Conservation (phyloP, 2,797 vertebrate species). For the Pangasius sanitwongsei region DNA sequence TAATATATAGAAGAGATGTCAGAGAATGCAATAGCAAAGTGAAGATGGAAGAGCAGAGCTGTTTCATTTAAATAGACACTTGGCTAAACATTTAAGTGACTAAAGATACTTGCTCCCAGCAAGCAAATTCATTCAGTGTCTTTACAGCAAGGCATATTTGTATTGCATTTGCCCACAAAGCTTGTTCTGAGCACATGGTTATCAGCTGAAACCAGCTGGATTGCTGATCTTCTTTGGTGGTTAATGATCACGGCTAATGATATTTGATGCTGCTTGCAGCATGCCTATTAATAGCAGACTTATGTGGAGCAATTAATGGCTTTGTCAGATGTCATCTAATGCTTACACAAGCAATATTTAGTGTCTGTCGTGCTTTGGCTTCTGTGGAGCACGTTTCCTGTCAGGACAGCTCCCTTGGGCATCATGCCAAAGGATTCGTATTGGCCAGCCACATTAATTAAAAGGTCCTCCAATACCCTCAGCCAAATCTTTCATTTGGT, state of each 20-base stretch:
- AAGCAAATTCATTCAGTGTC: slow-evolving; percentile 43
- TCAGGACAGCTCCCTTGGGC: slow-evolving; percentile 87
- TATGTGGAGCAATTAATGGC: slow-evolving; percentile 58
- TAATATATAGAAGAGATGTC: slow-evolving; percentile 53
- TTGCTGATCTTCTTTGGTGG: slow-evolving; percentile 50
- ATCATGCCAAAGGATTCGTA: slow-evolving; percentile 85
- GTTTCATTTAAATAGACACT: slow-evolving; percentile 59
- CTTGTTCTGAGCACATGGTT: slow-evolving; percentile 30
- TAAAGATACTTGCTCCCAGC: slow-evolving; percentile 45
- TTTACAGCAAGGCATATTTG: slow-evolving; percentile 52
- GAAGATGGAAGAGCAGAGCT: slow-evolving; percentile 37
- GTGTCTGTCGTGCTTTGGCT: slow-evolving; percentile 49
- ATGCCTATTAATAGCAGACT: slow-evolving; percentile 57
- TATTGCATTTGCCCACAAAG: slow-evolving; percentile 40
- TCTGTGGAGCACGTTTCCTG: slow-evolving; percentile 64
- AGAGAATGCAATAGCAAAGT: slow-evolving; percentile 46
- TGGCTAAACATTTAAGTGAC: slow-evolving; percentile 55
- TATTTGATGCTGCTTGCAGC: slow-evolving; percentile 55
- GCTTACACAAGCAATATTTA: slow-evolving; percentile 62
- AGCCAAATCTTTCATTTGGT: slow-evolving; percentile 62
- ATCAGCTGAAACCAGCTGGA: slow-evolving; percentile 42
- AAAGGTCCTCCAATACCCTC: slow-evolving; percentile 55
- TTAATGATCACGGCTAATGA: slow-evolving; percentile 55
- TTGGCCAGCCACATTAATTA: slow-evolving; percentile 81
- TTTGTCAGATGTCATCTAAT: slow-evolving; percentile 61